A percentile compares a stretch with the other conserved stretches of the same genome.
phyloP scores from a whole-genome alignment of 2,113 vertebrate species.

The Mirounga angustirostris region DNA sequence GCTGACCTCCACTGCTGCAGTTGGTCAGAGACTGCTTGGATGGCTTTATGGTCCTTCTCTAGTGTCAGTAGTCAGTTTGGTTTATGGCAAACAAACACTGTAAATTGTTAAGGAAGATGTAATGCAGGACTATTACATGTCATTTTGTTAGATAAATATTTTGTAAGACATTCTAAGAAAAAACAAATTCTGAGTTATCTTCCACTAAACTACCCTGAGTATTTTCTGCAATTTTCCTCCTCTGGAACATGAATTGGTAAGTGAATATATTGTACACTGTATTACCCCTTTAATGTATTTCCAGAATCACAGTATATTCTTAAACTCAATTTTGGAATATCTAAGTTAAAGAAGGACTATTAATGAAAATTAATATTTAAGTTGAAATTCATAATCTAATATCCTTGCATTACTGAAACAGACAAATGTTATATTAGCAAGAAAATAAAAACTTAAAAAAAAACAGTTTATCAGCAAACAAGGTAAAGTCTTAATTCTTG shows the following conservation, averaged over 20 bases:
- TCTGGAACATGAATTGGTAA: slow-evolving; percentile 14
- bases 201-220: background rate
- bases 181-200: background rate
- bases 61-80: background rate
- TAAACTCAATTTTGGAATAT: background rate
- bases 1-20: background rate
- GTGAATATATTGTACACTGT: background rate
- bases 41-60: background rate
- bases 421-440: background rate
- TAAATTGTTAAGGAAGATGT: background rate
- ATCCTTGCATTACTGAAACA: slow-evolving; percentile 46
- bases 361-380: slow-evolving; percentile 61
- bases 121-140: background rate
- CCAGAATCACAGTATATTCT: background rate
- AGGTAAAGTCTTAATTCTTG: slow-evolving; percentile 35
- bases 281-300: background rate
- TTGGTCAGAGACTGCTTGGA: background rate
- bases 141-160: background rate
- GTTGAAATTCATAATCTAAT: background rate
- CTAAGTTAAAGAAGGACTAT: slow-evolving; percentile 6
- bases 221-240: slow-evolving; percentile 6
- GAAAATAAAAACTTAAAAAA: background rate
- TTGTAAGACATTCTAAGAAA: slow-evolving; percentile 39
- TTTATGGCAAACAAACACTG: background rate
- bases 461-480: background rate